Evolutionary conservation across 2,113 vertebrate genomes (phyloP).

Genomic region (Proterorhinus semilunaris): DNA sequence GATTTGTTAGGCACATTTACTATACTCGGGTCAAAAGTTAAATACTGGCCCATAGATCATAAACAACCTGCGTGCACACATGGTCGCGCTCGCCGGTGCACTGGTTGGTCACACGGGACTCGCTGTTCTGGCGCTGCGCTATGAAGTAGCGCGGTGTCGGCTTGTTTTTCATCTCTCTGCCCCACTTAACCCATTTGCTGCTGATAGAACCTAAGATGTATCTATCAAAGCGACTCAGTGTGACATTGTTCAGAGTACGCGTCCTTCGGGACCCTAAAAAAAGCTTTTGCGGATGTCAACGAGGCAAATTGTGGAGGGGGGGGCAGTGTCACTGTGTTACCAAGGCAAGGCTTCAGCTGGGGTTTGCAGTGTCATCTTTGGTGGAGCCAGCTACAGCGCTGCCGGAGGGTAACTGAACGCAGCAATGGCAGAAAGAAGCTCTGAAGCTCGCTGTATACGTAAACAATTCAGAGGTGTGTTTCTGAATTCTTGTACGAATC

Average conservation of each 20-base stretch:
- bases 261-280: conserved; percentile 1
- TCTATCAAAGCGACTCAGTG: background rate
- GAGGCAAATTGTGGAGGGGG: background rate
- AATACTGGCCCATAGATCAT: background rate
- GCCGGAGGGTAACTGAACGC: too few species aligned
- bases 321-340: background rate
- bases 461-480: too few species aligned
- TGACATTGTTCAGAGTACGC: background rate
- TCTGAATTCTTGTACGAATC: too few species aligned
- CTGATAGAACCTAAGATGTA: background rate
- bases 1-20: too few species aligned
- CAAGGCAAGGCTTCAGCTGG: background rate
- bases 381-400: background rate
- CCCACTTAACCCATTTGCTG: conserved; percentile 5
- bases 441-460: too few species aligned
- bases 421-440: too few species aligned
- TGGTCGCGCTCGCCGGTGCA: background rate
- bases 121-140: background rate
- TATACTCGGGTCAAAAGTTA: too few species aligned
- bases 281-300: background rate
- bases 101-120: background rate
- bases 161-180: background rate
- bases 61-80: background rate
- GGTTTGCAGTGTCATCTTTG: background rate
- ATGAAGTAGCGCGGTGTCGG: background rate